Percentiles rank a stretch among this genome's conserved stretches.
Conservation (phyloP, 2,888 invertebrate genomes). For the Pseudoips prasinana region DNA sequence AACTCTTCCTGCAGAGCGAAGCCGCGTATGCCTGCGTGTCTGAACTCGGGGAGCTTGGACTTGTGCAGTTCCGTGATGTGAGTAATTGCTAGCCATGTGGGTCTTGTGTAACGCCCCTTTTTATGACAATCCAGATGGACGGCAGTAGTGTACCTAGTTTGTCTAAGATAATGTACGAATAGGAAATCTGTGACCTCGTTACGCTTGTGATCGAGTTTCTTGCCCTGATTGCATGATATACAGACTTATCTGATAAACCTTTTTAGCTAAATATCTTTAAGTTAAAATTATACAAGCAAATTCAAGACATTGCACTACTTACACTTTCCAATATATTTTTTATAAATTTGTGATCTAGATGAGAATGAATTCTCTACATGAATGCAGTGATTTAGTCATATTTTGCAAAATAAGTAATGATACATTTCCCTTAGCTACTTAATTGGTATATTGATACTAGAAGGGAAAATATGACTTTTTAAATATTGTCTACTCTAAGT, state of each 20-base stretch:
- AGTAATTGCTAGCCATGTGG: slow-evolving; percentile 62
- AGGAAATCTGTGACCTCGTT: slow-evolving; percentile 52
- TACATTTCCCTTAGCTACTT: no score
- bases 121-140: no score
- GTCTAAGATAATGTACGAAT: slow-evolving; percentile 6
- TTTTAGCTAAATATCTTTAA: background rate
- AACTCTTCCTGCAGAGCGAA: slow-evolving; percentile 98
- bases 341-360: no score
- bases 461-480: no score
- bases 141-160: background rate
- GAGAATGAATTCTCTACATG: no score
- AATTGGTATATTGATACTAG: no score
- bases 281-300: background rate
- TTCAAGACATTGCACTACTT: no score
- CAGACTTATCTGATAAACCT: slow-evolving; percentile 8
- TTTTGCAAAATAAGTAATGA: no score
- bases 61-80: slow-evolving; percentile 98
- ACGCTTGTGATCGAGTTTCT: slow-evolving; percentile 29
- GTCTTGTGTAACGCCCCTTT: slow-evolving; percentile 30
- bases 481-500: no score
- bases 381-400: no score
- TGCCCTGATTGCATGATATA: slow-evolving; percentile 32
- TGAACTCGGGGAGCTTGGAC: slow-evolving; percentile 97
- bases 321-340: no score
- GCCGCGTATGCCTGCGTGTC: slow-evolving; percentile 99